These are phyloP conservation scores for Chlorodrepanis virens DNA, from an alignment of 2,113 vertebrate species.

Conservation along the genomic window DNA sequence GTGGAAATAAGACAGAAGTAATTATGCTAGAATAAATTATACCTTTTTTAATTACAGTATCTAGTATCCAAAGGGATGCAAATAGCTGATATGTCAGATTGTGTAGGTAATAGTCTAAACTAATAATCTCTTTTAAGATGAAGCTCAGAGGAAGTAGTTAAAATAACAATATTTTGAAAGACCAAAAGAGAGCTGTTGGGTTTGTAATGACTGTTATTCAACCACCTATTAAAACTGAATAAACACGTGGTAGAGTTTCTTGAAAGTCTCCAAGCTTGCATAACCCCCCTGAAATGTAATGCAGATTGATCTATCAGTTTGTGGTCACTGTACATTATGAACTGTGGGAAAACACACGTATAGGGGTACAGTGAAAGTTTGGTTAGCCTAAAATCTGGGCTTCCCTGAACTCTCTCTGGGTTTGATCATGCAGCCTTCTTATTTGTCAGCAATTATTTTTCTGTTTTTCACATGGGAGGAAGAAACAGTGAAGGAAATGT, in stretches of 20 bases:
- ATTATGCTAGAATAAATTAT: neutral
- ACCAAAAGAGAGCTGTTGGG: neutral
- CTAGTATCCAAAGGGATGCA: neutral
- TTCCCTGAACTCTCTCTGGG: neutral
- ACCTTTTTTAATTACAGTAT: neutral
- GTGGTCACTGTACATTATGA: neutral
- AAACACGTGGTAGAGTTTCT: neutral
- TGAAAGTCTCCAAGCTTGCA: neutral
- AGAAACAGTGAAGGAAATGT: neutral
- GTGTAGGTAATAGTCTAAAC: neutral
- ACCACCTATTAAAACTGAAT: neutral
- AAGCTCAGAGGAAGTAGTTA: neutral
- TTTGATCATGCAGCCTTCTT: neutral
- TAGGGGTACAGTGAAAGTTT: neutral
- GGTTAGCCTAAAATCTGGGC: neutral
- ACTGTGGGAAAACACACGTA: neutral
- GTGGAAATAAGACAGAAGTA: neutral
- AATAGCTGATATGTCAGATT: neutral
- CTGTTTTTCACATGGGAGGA: neutral
- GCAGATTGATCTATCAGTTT: neutral
- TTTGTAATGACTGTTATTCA: neutral
- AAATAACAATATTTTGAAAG: neutral
- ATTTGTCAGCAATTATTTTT: neutral
- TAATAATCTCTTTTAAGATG: neutral
- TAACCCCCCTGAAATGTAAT: neutral